These are phyloP conservation scores for Eretmochelys imbricata DNA, from an alignment of 2,113 vertebrate genomes.

Conservation along the genomic window DNA sequence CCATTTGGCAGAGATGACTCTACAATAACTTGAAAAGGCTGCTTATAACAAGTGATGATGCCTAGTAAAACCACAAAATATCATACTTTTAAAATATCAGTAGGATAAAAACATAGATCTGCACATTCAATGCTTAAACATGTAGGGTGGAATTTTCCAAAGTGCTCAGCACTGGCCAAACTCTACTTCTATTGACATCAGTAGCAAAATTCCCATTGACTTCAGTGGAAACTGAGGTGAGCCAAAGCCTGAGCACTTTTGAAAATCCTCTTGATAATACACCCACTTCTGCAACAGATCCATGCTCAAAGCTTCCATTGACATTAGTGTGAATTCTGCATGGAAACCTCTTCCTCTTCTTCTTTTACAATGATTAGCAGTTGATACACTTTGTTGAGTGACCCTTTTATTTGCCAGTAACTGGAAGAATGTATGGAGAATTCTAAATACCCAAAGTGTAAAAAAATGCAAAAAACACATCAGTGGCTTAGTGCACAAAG, in stretches of 20 bases:
- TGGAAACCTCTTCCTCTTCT: not conserved
- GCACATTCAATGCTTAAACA: not conserved
- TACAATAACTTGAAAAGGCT: conserved; percentile 6
- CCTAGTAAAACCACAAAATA: conserved; percentile 2
- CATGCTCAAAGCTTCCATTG: not conserved
- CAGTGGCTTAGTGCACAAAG: conserved; percentile 3
- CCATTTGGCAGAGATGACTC: not conserved
- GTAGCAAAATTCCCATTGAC: not conserved
- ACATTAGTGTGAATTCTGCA: not conserved
- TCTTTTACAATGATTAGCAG: no score
- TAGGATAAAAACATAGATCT: not conserved
- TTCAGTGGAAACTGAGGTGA: not conserved
- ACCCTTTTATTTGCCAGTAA: not conserved
- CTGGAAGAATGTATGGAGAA: not conserved
- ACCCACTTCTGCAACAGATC: not conserved
- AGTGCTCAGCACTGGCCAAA: not conserved
- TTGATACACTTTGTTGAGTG: no score
- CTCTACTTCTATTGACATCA: not conserved
- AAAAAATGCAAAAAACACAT: not conserved
- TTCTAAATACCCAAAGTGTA: not conserved
- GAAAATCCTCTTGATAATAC: not conserved
- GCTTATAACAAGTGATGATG: not conserved
- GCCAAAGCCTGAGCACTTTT: not conserved
- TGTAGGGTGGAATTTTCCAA: not conserved
- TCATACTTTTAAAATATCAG: not conserved